A percentile compares a stretch with the other conserved stretches of the same genome.
These are phyloP conservation scores for Turdus rufiventris DNA, from an alignment of 2,113 vertebrate species.

Conservation along the genomic window DNA sequence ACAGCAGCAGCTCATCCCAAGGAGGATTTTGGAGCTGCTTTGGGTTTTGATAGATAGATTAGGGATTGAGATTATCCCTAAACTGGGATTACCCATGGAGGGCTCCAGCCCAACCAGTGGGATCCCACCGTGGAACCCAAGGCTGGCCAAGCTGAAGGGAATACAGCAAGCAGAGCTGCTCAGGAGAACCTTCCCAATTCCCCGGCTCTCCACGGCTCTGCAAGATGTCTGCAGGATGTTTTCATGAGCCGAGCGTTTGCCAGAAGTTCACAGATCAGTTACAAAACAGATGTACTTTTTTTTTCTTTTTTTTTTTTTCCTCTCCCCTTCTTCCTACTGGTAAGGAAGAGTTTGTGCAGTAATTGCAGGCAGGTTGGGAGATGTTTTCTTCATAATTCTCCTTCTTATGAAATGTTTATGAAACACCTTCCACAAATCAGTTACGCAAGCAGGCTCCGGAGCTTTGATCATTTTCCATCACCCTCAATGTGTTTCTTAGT, in stretches of 20 bases:
- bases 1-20: not conserved
- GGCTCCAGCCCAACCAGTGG: not conserved
- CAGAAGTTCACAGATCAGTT: constrained; percentile 69
- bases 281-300: constrained; percentile 69
- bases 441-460: constrained; percentile 73
- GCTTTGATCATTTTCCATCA: constrained; percentile 78
- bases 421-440: constrained; percentile 80
- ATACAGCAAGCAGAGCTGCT: not conserved
- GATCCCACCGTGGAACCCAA: accelerated
- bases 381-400: constrained; percentile 78
- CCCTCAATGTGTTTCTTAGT: constrained; percentile 68
- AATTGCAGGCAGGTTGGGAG: constrained; percentile 84
- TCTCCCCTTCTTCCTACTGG: constrained; percentile 59
- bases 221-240: constrained; percentile 63
- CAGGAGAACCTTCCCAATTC: not conserved
- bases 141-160: accelerated
- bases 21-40: not conserved
- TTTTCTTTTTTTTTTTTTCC: not conserved
- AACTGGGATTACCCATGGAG: not conserved
- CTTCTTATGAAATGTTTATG: constrained; percentile 85
- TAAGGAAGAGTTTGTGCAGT: constrained; percentile 73
- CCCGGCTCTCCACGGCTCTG: not conserved
- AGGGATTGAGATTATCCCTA: not conserved
- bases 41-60: not conserved
- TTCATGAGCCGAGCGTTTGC: constrained; percentile 38